phyloP scores from a whole-genome alignment of 2,797 vertebrate species.

The Rhodeus uyekii region DNA sequence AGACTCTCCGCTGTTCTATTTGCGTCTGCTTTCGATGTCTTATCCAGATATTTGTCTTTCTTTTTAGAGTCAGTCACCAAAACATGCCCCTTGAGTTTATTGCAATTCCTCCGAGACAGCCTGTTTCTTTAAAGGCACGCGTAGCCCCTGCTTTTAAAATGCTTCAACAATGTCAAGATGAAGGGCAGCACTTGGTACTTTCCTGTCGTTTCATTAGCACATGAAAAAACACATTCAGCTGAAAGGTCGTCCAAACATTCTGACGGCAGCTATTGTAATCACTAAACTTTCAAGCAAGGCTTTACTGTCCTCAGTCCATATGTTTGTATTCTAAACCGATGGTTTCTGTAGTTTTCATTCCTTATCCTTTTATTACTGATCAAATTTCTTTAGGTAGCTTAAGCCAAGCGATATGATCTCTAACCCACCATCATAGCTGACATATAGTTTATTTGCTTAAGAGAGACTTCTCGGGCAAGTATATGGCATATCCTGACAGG shows the following conservation, averaged over 20 bases:
- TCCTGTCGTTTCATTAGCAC: slow-evolving; percentile 69
- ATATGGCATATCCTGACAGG: slow-evolving; percentile 25
- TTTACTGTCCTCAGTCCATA: slow-evolving; percentile 53
- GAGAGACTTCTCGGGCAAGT: slow-evolving; percentile 42
- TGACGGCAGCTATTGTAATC: slow-evolving; percentile 57
- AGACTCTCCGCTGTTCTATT: slow-evolving; percentile 62
- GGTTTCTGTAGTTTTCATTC: slow-evolving; percentile 46
- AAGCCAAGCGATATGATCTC: slow-evolving; percentile 13
- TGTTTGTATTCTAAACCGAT: slow-evolving; percentile 46
- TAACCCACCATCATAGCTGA: slow-evolving; percentile 25
- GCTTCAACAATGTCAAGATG: slow-evolving; percentile 63
- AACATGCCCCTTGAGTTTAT: slow-evolving; percentile 66
- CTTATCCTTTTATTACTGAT: slow-evolving; percentile 36
- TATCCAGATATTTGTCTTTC: slow-evolving; percentile 68
- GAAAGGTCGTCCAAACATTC: slow-evolving; percentile 69
- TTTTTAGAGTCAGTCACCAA: slow-evolving; percentile 69
- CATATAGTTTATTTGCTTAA: slow-evolving; percentile 54
- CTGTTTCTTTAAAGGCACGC: slow-evolving; percentile 69
- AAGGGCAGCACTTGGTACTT: slow-evolving; percentile 61
- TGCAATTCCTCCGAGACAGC: slow-evolving; percentile 63
- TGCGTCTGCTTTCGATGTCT: slow-evolving; percentile 55
- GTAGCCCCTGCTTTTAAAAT: slow-evolving; percentile 68
- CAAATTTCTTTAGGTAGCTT: slow-evolving; percentile 40
- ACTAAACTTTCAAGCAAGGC: slow-evolving; percentile 37
- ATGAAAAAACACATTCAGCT: slow-evolving; percentile 66